Percentiles rank a stretch among this genome's conserved stretches.
phyloP scores from a whole-genome alignment of 2,888 invertebrate genomes.

The Nezara viridula region DNA sequence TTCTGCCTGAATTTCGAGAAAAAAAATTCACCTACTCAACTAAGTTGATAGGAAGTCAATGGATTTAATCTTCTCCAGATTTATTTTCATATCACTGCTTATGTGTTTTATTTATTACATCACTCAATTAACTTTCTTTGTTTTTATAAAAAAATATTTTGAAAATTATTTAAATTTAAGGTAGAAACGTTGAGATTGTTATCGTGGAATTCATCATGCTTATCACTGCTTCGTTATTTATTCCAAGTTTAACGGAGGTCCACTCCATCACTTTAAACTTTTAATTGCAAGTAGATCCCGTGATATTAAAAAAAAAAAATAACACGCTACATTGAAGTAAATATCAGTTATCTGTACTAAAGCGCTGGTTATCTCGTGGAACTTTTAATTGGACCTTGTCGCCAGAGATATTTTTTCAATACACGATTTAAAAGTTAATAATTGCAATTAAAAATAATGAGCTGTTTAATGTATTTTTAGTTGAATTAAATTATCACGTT shows the following conservation, averaged over 20 bases:
- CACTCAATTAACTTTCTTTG: too few relatives aligned
- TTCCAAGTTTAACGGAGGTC: background rate
- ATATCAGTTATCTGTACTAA: slow-evolving; percentile 22
- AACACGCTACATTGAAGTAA: background rate
- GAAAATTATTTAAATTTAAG: too few relatives aligned
- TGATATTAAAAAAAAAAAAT: slow-evolving; percentile 17
- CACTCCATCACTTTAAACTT: background rate
- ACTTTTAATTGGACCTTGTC: background rate
- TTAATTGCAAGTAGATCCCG: background rate
- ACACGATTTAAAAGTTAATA: background rate
- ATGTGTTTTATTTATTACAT: too few relatives aligned
- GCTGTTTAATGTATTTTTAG: too few relatives aligned
- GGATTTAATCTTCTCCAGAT: too few relatives aligned
- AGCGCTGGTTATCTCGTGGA: background rate
- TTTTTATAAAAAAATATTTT: too few relatives aligned
- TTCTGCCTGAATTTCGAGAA: too few relatives aligned
- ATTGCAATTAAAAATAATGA: background rate
- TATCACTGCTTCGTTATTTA: slow-evolving; percentile 4
- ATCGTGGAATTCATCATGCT: background rate
- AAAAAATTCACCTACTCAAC: too few relatives aligned
- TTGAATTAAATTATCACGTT: too few relatives aligned
- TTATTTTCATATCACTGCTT: too few relatives aligned
- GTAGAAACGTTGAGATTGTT: background rate
- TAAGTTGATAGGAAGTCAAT: too few relatives aligned
- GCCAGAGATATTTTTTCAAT: background rate